Evolutionary conservation across 2,113 vertebrate genomes (phyloP).

Genomic region (Acrocephalus arundinaceus): DNA sequence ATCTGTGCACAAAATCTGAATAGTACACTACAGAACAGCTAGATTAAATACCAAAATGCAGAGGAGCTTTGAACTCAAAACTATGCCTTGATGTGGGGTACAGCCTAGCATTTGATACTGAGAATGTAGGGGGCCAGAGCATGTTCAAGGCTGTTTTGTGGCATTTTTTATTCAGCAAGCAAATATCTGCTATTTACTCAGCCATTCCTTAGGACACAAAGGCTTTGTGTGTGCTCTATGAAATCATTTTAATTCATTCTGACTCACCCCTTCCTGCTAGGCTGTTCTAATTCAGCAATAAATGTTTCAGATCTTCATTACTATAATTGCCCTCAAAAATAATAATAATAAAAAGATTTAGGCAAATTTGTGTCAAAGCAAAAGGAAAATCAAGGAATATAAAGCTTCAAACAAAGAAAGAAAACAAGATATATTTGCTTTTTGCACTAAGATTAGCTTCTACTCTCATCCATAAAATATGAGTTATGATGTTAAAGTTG

Average conservation of each 20-base stretch:
- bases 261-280: not conserved
- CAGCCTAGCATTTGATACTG: not conserved
- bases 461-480: not conserved
- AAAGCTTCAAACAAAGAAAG: not conserved
- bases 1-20: not conserved
- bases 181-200: slow-evolving; percentile 2
- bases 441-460: not conserved
- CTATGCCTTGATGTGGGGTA: not conserved
- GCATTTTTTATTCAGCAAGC: not conserved
- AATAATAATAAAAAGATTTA: not conserved
- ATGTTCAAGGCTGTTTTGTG: not conserved
- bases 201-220: slow-evolving; percentile 32
- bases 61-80: not conserved
- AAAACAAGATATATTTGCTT: not conserved
- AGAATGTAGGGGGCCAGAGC: not conserved
- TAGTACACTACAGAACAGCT: not conserved
- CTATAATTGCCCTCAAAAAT: slow-evolving; percentile 5
- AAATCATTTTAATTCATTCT: slow-evolving; percentile 63
- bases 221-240: slow-evolving; percentile 6
- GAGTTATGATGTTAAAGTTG: not conserved
- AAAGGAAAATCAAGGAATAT: not conserved
- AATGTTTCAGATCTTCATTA: slow-evolving; percentile 26
- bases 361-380: slow-evolving; percentile 12
- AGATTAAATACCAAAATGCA: not conserved
- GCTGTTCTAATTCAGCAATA: not conserved